Conservation (phyloP, 53 echinoderm and acorn worm genomes). For the Glandiceps talaboti region DNA sequence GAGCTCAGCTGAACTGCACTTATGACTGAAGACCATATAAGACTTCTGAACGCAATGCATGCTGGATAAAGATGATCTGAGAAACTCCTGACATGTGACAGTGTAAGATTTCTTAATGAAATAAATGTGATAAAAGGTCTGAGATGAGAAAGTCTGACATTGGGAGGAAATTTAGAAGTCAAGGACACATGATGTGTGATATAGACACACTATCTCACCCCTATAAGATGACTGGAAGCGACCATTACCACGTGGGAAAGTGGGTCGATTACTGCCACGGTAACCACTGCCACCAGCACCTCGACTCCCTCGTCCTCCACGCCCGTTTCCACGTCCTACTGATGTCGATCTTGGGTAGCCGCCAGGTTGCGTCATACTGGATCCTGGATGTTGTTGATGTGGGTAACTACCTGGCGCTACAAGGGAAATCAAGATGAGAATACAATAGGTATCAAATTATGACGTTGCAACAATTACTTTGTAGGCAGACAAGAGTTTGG, state of each 20-base stretch:
- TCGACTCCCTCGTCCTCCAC: slow-evolving; percentile 8
- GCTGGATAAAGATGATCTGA: not conserved
- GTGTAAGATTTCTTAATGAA: not conserved
- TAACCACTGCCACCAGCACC: slow-evolving; percentile 9
- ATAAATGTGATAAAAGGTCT: too few relatives aligned
- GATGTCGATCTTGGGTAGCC: not conserved
- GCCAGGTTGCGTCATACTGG: not conserved
- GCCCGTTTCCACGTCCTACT: slow-evolving; percentile 5
- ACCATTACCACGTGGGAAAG: not conserved
- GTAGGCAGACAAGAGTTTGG: too few relatives aligned
- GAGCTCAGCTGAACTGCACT: too few relatives aligned
- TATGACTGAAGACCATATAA: too few relatives aligned
- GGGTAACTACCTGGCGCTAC: slow-evolving; percentile 30
- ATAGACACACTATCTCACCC: not conserved
- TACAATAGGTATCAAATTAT: too few relatives aligned
- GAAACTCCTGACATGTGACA: not conserved
- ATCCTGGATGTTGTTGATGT: not conserved
- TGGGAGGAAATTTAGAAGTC: too few relatives aligned
- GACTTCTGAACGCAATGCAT: not conserved
- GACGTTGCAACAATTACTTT: too few relatives aligned
- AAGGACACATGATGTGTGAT: not conserved
- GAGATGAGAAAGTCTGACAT: too few relatives aligned
- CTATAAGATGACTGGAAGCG: not conserved
- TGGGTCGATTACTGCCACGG: slow-evolving; percentile 1
- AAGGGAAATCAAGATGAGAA: not conserved